These are phyloP conservation scores for Sorex fumeus DNA, from an alignment of 2,113 vertebrate genomes.

Conservation along the genomic window DNA sequence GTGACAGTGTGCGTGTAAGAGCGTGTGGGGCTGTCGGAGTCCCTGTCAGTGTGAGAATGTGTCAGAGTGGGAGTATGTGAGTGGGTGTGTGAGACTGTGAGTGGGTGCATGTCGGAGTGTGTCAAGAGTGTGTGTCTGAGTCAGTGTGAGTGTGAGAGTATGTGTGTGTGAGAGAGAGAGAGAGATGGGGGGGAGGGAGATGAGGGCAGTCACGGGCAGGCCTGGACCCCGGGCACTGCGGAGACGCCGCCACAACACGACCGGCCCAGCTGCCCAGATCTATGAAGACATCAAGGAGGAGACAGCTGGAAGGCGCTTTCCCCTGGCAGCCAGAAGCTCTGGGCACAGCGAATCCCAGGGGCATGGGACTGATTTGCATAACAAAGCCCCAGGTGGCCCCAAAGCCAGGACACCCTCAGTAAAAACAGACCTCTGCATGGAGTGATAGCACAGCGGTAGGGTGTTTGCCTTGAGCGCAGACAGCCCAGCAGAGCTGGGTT, in stretches of 20 bases:
- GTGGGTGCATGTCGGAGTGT: too few relatives aligned
- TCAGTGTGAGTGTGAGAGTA: too few relatives aligned
- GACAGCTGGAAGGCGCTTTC: constrained; percentile 76
- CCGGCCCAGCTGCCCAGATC: not conserved
- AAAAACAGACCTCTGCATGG: constrained; percentile 77
- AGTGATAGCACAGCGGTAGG: too few relatives aligned
- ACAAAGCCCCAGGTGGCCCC: constrained; percentile 82
- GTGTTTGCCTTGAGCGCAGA: too few relatives aligned
- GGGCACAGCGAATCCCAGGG: constrained; percentile 77
- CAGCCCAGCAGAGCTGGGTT: too few relatives aligned
- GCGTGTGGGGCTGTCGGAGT: not conserved
- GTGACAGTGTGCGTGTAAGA: too few relatives aligned
- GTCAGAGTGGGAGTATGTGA: not conserved
- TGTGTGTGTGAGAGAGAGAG: not conserved
- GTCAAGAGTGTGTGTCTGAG: too few relatives aligned
- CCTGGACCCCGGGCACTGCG: not conserved
- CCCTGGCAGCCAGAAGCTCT: constrained; percentile 67
- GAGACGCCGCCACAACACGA: not conserved
- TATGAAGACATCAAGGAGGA: constrained; percentile 73
- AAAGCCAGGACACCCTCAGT: constrained; percentile 69
- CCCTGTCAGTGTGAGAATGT: too few relatives aligned
- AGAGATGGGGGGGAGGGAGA: not conserved
- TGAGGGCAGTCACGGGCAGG: not conserved
- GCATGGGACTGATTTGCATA: constrained; percentile 85
- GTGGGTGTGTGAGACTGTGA: too few relatives aligned